Evolutionary conservation across 2,888 invertebrate genomes (phyloP), one percentile per base, ranked within the genome.

Genomic region (Coenonympha arcania): DNA sequence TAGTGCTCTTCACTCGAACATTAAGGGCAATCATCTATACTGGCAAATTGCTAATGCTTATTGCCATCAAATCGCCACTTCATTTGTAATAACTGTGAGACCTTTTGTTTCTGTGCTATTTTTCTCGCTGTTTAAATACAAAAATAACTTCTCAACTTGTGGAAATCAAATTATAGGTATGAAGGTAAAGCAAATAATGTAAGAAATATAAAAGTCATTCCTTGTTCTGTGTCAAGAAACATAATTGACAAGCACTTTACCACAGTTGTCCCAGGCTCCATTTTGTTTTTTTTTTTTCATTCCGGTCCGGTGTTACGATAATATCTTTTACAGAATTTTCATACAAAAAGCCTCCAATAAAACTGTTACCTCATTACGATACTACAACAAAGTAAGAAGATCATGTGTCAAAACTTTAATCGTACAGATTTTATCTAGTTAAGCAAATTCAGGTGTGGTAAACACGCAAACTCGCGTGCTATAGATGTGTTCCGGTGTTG

Each of bases 391-490:
- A 42, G 19, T 42, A 28, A 36, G 36, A 42, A 28, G 18, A 40
- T 19, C 13, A 8, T 36, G 41, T 55, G 50, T 49, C 52, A 53
- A 48, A 54, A 49, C 45, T 48, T 50, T 45, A 34, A 55, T 58
- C 50, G 24, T 48, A 48, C 39, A 56, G 57, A 57, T 57, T n/a
- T n/a, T 56, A 59, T 60, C 52, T 58, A 34, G 48, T 46, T 43
- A 56, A 52, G 54, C 55, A 56, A 56, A 53, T 47, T 43, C 40
- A 50, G 52, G 56, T 43, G 34, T 33, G 48, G 46, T 56, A 18
- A n/a, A 33, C 53, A 63, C 60, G 63, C 63, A 37, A 61, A 46
- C 47, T 63, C 47, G 63, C 62, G 62, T 63, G 63, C 37, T 16
- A 9, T 33, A 30, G n/a, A 30, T 48, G 13, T 22, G 43, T 43